A percentile compares a stretch with the other conserved stretches of the same genome.
phyloP scores from a whole-genome alignment of 2,797 vertebrate species.

The Allobates femoralis region DNA sequence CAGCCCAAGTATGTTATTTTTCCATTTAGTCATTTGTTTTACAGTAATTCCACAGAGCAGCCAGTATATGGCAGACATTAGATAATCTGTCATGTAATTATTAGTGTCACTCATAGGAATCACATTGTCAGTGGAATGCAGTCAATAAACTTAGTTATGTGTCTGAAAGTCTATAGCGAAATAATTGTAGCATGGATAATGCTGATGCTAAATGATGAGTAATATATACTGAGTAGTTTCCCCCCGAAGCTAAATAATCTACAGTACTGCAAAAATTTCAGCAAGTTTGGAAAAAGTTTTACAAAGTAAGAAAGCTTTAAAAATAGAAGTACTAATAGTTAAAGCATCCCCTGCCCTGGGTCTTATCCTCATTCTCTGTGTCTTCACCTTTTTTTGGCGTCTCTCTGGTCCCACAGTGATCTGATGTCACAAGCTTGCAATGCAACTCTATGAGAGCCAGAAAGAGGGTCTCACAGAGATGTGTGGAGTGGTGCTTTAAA shows the following conservation, averaged over 20 bases:
- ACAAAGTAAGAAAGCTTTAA: too few species aligned
- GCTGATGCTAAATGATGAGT: background rate
- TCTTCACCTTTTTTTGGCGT: too few species aligned
- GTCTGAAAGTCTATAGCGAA: background rate
- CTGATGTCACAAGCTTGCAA: too few species aligned
- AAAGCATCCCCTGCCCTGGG: too few species aligned
- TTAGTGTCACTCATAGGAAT: background rate
- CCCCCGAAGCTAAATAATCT: background rate
- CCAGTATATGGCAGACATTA: background rate
- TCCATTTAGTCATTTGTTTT: background rate
- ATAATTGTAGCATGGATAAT: conserved; percentile 9
- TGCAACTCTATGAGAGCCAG: too few species aligned
- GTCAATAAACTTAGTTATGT: conserved; percentile 1
- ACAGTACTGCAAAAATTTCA: background rate
- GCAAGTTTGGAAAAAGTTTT: too few species aligned
- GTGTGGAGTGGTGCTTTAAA: too few species aligned
- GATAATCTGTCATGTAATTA: background rate
- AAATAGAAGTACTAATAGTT: too few species aligned
- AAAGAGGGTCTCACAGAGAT: too few species aligned
- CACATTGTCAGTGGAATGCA: background rate
- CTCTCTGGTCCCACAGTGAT: too few species aligned
- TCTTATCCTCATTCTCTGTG: too few species aligned
- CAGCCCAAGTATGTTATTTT: background rate
- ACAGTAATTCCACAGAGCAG: background rate
- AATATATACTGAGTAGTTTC: background rate